Base-by-base conservation (phyloP, 1,140 invertebrate species). In the Drosophila equinoxialis region DNA sequence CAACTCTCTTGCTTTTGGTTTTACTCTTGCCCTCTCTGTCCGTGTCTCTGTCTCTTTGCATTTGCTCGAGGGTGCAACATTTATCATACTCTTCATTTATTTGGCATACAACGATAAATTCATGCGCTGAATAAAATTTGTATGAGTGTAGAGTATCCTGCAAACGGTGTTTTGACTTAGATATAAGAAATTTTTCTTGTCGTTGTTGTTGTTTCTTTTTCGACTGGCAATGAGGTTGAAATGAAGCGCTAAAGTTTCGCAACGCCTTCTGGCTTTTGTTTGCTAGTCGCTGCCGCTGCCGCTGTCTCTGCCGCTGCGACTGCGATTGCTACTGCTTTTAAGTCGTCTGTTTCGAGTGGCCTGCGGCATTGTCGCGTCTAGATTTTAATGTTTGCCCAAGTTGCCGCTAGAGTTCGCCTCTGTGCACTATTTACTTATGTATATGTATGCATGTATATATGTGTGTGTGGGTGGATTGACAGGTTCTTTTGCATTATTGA, bases 261-360 rank as follows among this genome's bases (percentile, higher is more conserved):
- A 87, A 87, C 83, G 83, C 83, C 83, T 86, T 87, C 71, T 87
- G 83, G 79, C 82, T 86, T 51, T 86, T 86, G 83, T 85, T 85
- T 85, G 81, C 33, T 74, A 71, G 67, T 65, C 61, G 51, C 35
- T 82, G 30, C 14, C 45, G 17, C 42, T 17, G 42, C 14, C 17
- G 42, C 17, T 48, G 8, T 10, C 23, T 26, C 23, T 0, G 23
- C 23, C 23, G 23, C 3, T 37, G 35, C 35, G 7, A 10, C 7
- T 37, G 35, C 35, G 8, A 30, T 30, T 37, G 37, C 37, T 39
- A 39, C 11, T 39, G 37, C 45, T 35, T 33, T 59, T 72, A 75
- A 69, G 45, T 79, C 75, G 65, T 82, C 64, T 65, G 55, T 68
- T 77, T 85, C 69, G 71, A 79, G 74, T 79, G 78, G 57, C 63